These are phyloP conservation scores for Cinclus mexicanus DNA, from an alignment of 2,113 vertebrate genomes.

Conservation along the genomic window DNA sequence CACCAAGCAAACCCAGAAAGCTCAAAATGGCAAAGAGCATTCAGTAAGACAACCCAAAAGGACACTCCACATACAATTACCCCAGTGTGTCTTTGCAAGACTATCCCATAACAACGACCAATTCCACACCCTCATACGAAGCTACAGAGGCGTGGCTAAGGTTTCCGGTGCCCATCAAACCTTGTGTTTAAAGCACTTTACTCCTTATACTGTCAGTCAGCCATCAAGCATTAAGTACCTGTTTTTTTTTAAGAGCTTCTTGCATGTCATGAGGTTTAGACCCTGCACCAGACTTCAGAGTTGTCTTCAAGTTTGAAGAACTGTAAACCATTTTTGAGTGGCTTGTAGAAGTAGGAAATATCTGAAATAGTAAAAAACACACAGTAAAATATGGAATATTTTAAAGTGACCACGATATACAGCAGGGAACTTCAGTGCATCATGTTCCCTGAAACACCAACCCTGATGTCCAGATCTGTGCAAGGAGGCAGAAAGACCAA, in stretches of 20 bases:
- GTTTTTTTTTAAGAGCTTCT: conserved; percentile 93
- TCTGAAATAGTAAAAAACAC: conserved; percentile 59
- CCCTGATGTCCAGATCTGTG: background rate
- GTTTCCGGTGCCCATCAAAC: background rate
- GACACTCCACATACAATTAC: background rate
- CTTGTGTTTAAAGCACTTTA: background rate
- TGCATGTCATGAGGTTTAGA: conserved; percentile 89
- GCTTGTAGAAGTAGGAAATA: conserved; percentile 70
- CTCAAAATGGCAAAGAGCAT: accelerated
- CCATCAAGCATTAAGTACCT: conserved; percentile 69
- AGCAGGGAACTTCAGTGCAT: background rate
- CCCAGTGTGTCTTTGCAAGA: accelerated
- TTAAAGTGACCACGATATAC: accelerated
- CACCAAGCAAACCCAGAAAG: background rate
- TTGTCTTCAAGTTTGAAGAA: conserved; percentile 80
- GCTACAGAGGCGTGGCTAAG: background rate
- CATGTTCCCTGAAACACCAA: background rate
- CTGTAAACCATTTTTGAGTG: conserved; percentile 85
- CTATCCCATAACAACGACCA: accelerated
- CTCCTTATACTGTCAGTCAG: background rate
- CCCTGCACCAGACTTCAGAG: conserved; percentile 82
- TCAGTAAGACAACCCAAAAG: background rate
- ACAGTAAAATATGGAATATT: background rate
- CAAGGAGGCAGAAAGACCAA: background rate
- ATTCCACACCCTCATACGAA: background rate